Evolutionary conservation across 2,797 vertebrate species (phyloP), one percentile per base, ranked within the genome.

Genomic region (Calcarius lapponicus): DNA sequence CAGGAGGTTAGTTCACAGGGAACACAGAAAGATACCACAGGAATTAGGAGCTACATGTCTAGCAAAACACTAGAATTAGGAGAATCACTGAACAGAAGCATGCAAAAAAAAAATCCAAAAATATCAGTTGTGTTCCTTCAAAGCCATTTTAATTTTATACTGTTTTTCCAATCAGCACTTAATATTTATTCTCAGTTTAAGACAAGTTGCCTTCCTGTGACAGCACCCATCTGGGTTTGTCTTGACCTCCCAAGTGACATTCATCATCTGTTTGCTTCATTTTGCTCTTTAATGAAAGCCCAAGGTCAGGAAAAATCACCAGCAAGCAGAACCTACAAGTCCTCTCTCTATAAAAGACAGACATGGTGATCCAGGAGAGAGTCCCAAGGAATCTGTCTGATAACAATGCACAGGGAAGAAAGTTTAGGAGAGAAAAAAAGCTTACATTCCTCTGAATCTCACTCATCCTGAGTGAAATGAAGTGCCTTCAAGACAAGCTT

Each of bases 291-390:
- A 73, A 50, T 53, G 40, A 54, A 88, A 87, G 16, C 10, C 18
- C 57, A 80, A 80, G 40, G 64, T 43, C 32, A 64, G 34, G 71
- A 82, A 76, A 80, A 85, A 21, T 29, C n/a, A 64, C 12, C n/a
- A 86, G 40, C 28, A 85, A 85, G 62, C 25, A 86, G 18, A 13
- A 62, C 13, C 53, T 65, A 17, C 6, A 45, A 12, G 25, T 19
- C 45, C 18, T 48, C 22, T 42, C 31, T 62, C 31, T 54, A 17
- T 6, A 54, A 50, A 93, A 86, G 6, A 7, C 45, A 86, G 62
- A n/a, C 74, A 82, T 1, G 1, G 0, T 11, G 8, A 80, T 3
- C 2, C 7, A 84, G 19, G 11, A 65, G n/a, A 80, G n/a, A 42
- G 29, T 84, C 36, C 5, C 28, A 76, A 73, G 51, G 43, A 88